Evolutionary conservation across 2,113 vertebrate species (phyloP).

Genomic region (Platichthys stellatus): DNA sequence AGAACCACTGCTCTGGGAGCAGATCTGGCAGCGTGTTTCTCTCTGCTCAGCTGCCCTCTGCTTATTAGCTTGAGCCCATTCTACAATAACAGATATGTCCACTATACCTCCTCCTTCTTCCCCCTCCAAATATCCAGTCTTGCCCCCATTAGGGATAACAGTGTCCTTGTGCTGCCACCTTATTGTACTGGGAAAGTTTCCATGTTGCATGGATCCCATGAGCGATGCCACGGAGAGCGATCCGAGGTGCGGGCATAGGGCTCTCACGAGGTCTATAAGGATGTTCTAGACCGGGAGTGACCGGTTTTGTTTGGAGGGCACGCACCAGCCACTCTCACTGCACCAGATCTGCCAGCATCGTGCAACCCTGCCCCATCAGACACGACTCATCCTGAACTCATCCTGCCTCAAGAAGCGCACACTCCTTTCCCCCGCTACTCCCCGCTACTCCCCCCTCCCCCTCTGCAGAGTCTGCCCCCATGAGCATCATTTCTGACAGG

Average conservation of each 20-base stretch:
- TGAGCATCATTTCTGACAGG: constrained; percentile 8
- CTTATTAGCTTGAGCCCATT: constrained; percentile 55
- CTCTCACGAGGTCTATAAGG: constrained; percentile 6
- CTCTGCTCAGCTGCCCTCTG: constrained; percentile 63
- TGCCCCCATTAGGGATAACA: background rate
- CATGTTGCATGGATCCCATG: constrained; percentile 15
- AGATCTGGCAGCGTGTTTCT: constrained; percentile 61
- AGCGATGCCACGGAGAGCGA: constrained; percentile 8
- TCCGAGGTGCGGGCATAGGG: background rate
- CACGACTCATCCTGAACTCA: constrained; percentile 20
- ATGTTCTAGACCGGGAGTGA: constrained; percentile 22
- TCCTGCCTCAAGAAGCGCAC: background rate
- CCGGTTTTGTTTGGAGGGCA: constrained; percentile 29
- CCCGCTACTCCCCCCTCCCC: background rate
- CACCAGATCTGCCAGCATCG: constrained; percentile 43
- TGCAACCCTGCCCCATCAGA: constrained; percentile 20
- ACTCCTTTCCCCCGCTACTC: background rate
- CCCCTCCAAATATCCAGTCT: background rate
- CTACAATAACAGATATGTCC: constrained; percentile 56
- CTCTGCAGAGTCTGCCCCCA: background rate
- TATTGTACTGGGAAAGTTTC: constrained; percentile 26
- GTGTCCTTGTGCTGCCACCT: constrained; percentile 8
- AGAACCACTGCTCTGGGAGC: constrained; percentile 63
- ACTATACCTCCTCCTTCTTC: background rate
- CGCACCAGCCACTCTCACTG: background rate